These are phyloP conservation scores for Poecile montanus DNA, from an alignment of 2,797 vertebrate genomes.

Conservation along the genomic window DNA sequence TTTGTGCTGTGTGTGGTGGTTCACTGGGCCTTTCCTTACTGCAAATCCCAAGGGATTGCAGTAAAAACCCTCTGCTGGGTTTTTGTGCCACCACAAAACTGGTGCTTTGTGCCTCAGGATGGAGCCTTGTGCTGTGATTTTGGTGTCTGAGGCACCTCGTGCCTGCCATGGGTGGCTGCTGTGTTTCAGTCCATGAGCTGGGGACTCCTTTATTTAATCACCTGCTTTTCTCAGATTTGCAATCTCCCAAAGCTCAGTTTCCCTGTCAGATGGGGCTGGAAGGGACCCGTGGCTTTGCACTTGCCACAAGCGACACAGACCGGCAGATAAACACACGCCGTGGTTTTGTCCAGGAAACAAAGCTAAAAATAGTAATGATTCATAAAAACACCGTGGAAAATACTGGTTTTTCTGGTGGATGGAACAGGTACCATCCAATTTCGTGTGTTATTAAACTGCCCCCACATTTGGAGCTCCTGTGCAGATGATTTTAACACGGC, in stretches of 20 bases:
- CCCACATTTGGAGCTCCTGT: neutral
- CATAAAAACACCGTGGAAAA: neutral
- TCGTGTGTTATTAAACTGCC: neutral
- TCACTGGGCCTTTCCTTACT: neutral
- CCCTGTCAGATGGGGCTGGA: neutral
- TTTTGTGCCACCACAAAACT: too few relatives aligned
- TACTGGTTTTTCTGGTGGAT: neutral
- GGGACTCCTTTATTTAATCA: neutral
- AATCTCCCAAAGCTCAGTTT: neutral
- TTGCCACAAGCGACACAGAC: neutral
- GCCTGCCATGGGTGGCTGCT: neutral
- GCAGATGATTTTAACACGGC: neutral
- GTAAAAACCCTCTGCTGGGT: too few relatives aligned
- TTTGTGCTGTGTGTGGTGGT: neutral
- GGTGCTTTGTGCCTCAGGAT: neutral
- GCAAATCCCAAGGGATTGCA: neutral
- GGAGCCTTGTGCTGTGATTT: neutral
- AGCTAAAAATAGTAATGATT: conserved; percentile 30
- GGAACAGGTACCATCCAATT: conserved; percentile 36
- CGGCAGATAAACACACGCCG: neutral
- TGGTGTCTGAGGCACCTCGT: neutral
- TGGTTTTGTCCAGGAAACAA: conserved; percentile 34
- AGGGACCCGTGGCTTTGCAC: neutral
- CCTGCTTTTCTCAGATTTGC: neutral
- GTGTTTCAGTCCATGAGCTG: neutral